Conservation (phyloP, 2,113 vertebrate genomes). For the Cyanocitta stelleri region DNA sequence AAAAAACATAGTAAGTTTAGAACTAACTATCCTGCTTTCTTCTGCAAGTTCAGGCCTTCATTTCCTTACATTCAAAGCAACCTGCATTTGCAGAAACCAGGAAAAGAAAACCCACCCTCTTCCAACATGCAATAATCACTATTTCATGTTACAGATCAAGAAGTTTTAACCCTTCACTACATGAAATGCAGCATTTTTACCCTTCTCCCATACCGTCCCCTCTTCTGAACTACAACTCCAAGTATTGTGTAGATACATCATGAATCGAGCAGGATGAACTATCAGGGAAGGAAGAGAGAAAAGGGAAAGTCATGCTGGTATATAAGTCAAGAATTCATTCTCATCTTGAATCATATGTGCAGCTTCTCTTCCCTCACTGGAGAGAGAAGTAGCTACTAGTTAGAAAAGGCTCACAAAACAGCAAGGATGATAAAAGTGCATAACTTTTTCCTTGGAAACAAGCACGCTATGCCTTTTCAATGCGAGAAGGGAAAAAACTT, state of each 20-base stretch:
- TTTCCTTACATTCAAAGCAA: background rate
- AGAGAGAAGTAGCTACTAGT: background rate
- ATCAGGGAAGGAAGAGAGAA: background rate
- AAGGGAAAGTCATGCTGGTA: background rate
- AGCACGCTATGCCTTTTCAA: background rate
- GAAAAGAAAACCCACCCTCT: background rate
- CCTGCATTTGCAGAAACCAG: background rate
- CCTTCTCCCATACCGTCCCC: background rate
- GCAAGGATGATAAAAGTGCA: background rate
- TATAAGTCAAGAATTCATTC: background rate
- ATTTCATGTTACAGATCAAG: background rate
- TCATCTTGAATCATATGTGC: background rate
- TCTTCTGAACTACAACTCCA: background rate
- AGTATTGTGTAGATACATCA: background rate
- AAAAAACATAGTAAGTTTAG: background rate
- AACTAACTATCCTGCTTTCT: background rate
- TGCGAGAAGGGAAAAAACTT: background rate
- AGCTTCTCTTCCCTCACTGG: background rate
- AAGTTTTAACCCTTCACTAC: background rate
- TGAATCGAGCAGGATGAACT: background rate
- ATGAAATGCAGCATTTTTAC: background rate
- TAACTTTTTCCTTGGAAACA: background rate
- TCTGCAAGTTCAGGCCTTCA: background rate
- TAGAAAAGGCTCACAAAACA: background rate
- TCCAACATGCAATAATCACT: background rate